phyloP scores from a whole-genome alignment of 1,140 invertebrate genomes.

The Aphidius ervi region DNA sequence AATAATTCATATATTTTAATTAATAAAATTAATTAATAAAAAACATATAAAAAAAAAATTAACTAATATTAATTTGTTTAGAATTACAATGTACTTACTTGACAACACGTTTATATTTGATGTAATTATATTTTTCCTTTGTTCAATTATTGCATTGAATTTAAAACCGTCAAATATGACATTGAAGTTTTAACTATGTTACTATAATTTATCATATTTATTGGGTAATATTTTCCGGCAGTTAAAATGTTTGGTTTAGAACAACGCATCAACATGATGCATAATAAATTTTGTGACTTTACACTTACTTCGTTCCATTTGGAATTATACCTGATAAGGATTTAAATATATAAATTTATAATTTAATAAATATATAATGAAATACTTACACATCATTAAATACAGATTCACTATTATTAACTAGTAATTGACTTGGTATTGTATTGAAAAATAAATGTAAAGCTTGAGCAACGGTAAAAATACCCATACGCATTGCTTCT shows the following conservation, averaged over 20 bases:
- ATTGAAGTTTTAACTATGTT: slow-evolving; percentile 3
- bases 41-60: too few species aligned
- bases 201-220: slow-evolving; percentile 1
- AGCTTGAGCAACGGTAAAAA: neutral
- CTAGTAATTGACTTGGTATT: neutral
- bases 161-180: neutral
- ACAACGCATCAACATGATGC: neutral
- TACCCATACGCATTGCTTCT: neutral
- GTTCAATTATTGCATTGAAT: neutral
- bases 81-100: too few species aligned
- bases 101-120: too few species aligned
- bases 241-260: neutral
- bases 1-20: too few species aligned
- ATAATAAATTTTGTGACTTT: neutral
- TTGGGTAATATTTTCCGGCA: neutral
- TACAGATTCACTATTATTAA: neutral
- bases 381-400: neutral
- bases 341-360: too few species aligned
- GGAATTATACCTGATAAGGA: too few species aligned
- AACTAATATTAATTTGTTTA: too few species aligned
- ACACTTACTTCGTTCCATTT: too few species aligned
- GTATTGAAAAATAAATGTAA: neutral
- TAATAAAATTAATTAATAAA: too few species aligned
- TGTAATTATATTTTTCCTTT: too few species aligned
- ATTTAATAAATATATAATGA: too few species aligned